Evolutionary conservation across 1,140 invertebrate species (phyloP).

Genomic region (Bacillus rossius): DNA sequence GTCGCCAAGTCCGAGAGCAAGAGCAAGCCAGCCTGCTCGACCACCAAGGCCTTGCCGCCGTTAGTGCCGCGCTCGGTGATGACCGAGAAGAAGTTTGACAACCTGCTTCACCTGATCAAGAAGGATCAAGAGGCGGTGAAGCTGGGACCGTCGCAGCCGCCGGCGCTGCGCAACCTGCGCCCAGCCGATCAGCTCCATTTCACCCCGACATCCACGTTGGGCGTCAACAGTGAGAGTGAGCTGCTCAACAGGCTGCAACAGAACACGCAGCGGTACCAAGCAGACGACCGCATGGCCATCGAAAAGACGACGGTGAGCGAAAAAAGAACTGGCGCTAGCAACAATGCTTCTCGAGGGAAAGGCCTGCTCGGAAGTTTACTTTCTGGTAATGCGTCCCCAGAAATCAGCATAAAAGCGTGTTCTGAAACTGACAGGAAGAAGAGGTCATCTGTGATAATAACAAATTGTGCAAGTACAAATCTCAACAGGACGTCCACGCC

Average conservation of each 20-base stretch:
- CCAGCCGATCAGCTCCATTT: background rate
- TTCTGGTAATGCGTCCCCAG: background rate
- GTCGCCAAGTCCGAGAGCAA: constrained; percentile 36
- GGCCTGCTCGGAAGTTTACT: constrained; percentile 2
- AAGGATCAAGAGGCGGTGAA: background rate
- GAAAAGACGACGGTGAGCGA: background rate
- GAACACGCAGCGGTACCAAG: background rate
- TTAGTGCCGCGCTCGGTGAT: too few species aligned
- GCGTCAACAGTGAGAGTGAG: background rate
- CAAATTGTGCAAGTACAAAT: background rate
- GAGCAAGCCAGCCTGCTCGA: constrained; percentile 33
- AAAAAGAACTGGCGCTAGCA: background rate
- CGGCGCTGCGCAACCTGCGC: too few species aligned
- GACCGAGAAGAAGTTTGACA: too few species aligned
- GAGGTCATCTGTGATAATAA: constrained; percentile 18
- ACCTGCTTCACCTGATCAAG: background rate
- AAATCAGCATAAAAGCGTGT: background rate
- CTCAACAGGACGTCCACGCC: background rate
- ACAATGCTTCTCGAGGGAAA: background rate
- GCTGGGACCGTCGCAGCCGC: too few species aligned
- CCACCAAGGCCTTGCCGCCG: background rate
- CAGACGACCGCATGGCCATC: background rate
- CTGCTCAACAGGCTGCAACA: background rate
- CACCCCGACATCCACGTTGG: background rate
- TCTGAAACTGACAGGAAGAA: background rate